Conservation (phyloP, 2,113 vertebrate species). For the Oreochromis niloticus region DNA sequence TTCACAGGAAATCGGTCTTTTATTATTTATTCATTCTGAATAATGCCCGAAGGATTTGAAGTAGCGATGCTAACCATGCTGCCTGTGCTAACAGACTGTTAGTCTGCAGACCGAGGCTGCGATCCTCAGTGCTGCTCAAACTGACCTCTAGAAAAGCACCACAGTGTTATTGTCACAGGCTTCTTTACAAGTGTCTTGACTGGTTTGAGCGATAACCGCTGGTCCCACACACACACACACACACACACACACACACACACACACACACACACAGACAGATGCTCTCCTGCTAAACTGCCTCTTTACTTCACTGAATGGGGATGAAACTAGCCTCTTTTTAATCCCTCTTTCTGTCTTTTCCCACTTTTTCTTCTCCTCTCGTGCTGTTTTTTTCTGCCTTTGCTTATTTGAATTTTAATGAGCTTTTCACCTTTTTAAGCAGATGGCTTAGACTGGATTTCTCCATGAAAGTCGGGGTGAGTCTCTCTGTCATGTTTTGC, state of each 20-base stretch:
- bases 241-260: not conserved
- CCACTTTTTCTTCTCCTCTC: not conserved
- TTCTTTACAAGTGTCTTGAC: conserved; percentile 10
- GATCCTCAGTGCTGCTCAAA: not conserved
- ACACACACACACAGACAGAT: not conserved
- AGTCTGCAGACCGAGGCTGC: not conserved
- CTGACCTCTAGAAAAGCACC: not conserved
- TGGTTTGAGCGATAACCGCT: conserved; percentile 59
- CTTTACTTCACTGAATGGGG: conserved; percentile 51
- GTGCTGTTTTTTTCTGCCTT: conserved; percentile 6
- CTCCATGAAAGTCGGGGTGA: conserved; percentile 58
- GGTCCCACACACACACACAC: not conserved
- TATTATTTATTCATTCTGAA: not conserved
- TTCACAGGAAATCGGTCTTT: not conserved
- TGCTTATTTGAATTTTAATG: conserved; percentile 73
- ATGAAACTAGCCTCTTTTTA: conserved; percentile 48
- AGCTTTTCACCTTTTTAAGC: conserved; percentile 75
- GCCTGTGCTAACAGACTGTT: not conserved
- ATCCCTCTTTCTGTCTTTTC: conserved; percentile 38
- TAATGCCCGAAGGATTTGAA: not conserved
- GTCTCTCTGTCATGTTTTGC: conserved; percentile 68
- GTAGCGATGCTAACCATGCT: not conserved
- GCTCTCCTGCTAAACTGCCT: conserved; percentile 50
- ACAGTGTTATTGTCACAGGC: not conserved
- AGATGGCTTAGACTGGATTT: conserved; percentile 69